Conservation (phyloP, 2,797 vertebrate genomes). For the Taenioides sp. region DNA sequence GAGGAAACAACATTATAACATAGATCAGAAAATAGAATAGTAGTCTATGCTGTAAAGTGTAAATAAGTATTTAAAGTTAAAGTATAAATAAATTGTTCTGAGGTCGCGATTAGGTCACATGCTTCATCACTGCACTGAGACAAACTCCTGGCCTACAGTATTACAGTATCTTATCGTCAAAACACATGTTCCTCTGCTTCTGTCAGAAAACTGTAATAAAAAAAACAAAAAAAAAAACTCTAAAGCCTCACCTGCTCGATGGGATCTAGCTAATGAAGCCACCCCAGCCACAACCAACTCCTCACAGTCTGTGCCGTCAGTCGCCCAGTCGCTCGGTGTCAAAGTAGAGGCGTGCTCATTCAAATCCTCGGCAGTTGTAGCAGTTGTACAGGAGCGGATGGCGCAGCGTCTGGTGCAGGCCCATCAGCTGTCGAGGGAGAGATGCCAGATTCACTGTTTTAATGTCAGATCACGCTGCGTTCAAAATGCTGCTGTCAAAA, state of each 20-base stretch:
- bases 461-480: background rate
- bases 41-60: no score
- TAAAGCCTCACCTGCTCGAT: slow-evolving; percentile 26
- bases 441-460: background rate
- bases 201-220: slow-evolving; percentile 5
- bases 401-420: slow-evolving; percentile 19
- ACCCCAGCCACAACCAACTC: slow-evolving; percentile 30
- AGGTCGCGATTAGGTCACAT: background rate
- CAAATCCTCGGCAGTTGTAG: slow-evolving; percentile 28
- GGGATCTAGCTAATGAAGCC: slow-evolving; percentile 41
- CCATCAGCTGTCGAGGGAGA: slow-evolving; percentile 11
- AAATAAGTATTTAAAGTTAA: no score
- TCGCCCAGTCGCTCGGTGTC: slow-evolving; percentile 48
- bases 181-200: slow-evolving; percentile 21
- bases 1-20: no score
- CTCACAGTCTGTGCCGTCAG: slow-evolving; percentile 62
- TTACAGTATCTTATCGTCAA: slow-evolving; percentile 5
- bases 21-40: no score
- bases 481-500: slow-evolving; percentile 12
- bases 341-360: slow-evolving; percentile 48
- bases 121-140: background rate
- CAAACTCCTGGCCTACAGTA: no score
- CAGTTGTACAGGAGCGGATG: slow-evolving; percentile 7
- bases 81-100: background rate
- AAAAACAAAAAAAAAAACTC: slow-evolving; percentile 18